Base-by-base conservation (phyloP, 1,140 invertebrate species). In the Sycobia sp. region DNA sequence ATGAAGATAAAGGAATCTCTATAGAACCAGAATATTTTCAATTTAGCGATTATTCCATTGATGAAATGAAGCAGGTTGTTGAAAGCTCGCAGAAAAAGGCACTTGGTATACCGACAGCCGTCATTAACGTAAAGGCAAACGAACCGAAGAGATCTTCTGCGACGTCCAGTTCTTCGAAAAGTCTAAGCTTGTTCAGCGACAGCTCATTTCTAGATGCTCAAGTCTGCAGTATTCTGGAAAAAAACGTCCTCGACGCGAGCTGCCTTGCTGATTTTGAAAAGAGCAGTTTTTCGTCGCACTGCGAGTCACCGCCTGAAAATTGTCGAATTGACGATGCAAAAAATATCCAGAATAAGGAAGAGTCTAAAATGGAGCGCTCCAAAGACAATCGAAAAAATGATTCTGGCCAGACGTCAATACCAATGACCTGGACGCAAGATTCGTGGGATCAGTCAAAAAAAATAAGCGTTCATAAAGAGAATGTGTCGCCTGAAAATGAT, bases 191-290 rank as follows among this genome's bases (percentile, higher is more conserved):
- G 25, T 81, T 81, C 25, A 73, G 70, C 10, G 77, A 80, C 32
- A 80, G 74, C 65, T 71, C 79, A 14, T 73, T 73, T 54, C 41
- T 81, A 0, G 79, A 83, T 53, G 73, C 70, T 4, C 78, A 80
- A 54, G 71, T 79, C 27, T 78, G 65, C 25, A 72, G 76, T 49
- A 61, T 76, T 22, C 69, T 82, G 13, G 80, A 82, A 9, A 69
- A 79, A 68, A 81, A 81, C 70, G 60, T 80, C 2, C 55, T 77
- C 5, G 75, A 73, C 46, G 69, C 69, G 23, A 27, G 68, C 1
- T 62, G 71, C 47, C 53, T 72, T 4, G 62, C 69, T 20, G 70
- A 68, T 22, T 72, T 74, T 20, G 73, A 76, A 38, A 69, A 71
- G 20, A 62, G 50, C 10, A 61, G 53, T 50, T 32, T 65, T 39